These are phyloP conservation scores for Bos indicus DNA, from an alignment of 2,113 vertebrate genomes.

Conservation along the genomic window DNA sequence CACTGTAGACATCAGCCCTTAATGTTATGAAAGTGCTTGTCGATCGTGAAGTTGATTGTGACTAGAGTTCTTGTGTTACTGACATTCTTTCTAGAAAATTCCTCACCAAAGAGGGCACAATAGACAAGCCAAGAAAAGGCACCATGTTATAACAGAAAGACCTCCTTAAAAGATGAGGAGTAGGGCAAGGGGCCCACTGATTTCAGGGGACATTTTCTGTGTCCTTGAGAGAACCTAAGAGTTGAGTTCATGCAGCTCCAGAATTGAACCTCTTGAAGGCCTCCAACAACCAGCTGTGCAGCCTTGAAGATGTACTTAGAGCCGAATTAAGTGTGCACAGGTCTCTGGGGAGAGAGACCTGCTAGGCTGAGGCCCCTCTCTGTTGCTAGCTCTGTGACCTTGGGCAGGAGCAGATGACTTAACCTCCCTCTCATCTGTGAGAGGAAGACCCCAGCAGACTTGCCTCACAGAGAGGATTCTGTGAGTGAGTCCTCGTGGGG, in stretches of 20 bases:
- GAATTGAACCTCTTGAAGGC: neutral
- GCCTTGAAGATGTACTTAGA: neutral
- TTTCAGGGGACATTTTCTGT: neutral
- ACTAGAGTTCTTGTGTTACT: neutral
- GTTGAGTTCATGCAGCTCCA: neutral
- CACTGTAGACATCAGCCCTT: accelerated
- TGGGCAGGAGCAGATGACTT: neutral
- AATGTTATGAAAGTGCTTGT: neutral
- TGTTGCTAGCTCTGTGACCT: neutral
- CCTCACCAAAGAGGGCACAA: neutral
- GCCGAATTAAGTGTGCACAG: accelerated
- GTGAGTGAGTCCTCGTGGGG: neutral
- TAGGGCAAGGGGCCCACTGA: neutral
- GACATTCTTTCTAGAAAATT: neutral
- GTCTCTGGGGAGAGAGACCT: neutral
- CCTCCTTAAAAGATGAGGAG: neutral
- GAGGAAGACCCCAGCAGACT: neutral
- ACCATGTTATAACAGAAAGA: neutral
- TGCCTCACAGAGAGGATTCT: neutral
- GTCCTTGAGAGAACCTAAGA: neutral
- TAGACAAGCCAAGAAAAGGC: neutral
- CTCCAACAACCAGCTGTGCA: too few relatives aligned
- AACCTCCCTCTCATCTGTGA: neutral
- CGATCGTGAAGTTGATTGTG: neutral
- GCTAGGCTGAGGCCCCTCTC: neutral